Evolutionary conservation across 2,888 invertebrate genomes (phyloP).

Genomic region (Ypsolopha sequella): DNA sequence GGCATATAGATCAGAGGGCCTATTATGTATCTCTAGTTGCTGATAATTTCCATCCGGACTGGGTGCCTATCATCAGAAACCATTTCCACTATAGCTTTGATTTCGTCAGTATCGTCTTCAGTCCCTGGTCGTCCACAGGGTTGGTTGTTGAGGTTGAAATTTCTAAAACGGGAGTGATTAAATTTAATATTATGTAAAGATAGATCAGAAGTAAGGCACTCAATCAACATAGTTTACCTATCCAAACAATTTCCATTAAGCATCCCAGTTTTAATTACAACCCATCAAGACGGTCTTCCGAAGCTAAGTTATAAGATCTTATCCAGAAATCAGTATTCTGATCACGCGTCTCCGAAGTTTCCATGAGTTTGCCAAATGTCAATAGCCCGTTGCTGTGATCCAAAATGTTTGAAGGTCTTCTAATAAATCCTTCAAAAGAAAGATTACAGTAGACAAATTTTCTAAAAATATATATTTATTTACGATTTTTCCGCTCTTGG

Average conservation of each 20-base stretch:
- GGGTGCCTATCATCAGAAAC: no score
- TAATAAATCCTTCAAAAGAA: no score
- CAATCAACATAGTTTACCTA: neutral
- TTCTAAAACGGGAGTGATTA: neutral
- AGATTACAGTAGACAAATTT: no score
- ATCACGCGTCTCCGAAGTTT: constrained; percentile 50
- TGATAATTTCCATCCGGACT: no score
- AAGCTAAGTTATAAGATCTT: constrained; percentile 44
- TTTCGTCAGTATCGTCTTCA: neutral
- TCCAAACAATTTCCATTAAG: constrained; percentile 25
- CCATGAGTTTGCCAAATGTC: constrained; percentile 47
- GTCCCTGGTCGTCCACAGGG: neutral
- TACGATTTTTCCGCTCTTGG: no score
- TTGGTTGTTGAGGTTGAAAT: neutral
- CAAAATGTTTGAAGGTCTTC: constrained; percentile 10
- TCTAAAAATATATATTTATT: no score
- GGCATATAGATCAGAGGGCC: no score
- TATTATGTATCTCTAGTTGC: no score
- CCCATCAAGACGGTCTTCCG: constrained; percentile 32
- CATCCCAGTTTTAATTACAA: constrained; percentile 41
- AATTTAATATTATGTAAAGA: neutral
- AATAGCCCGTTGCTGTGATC: constrained; percentile 32
- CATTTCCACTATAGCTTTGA: neutral
- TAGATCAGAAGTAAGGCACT: no score
- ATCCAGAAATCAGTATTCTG: constrained; percentile 51